Conservation (phyloP, 2,888 invertebrate genomes). For the Dusona sp. region DNA sequence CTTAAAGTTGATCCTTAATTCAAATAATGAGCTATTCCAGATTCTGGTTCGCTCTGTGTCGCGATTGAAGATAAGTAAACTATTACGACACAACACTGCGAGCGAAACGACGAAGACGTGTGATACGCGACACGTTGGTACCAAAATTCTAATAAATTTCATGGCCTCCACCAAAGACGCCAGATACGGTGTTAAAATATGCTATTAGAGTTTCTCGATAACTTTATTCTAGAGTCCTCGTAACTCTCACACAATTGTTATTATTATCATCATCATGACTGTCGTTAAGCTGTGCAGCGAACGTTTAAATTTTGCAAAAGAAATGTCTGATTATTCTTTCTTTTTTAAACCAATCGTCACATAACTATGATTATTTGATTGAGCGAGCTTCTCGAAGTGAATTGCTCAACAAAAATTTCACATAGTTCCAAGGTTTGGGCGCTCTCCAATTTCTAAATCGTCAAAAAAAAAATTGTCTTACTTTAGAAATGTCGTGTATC, state of each 20-base stretch:
- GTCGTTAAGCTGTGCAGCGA: not conserved
- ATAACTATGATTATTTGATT: slow-evolving; percentile 30
- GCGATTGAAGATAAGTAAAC: not conserved
- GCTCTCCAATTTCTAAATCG: slow-evolving; percentile 15
- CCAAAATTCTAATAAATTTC: slow-evolving; percentile 55
- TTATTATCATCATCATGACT: not conserved
- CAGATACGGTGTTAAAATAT: slow-evolving; percentile 18
- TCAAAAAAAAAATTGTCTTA: slow-evolving; percentile 20
- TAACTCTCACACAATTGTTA: not conserved
- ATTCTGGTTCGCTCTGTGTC: not conserved
- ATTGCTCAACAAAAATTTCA: slow-evolving; percentile 24
- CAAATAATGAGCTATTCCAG: too few relatives aligned
- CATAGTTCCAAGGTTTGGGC: slow-evolving; percentile 1
- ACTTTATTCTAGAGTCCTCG: not conserved
- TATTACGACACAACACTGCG: not conserved
- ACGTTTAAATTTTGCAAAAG: not conserved
- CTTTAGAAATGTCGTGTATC: not conserved
- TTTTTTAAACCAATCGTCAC: slow-evolving; percentile 19
- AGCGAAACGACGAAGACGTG: slow-evolving; percentile 11
- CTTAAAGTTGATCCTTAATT: not conserved
- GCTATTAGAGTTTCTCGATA: slow-evolving; percentile 25
- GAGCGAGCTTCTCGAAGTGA: slow-evolving; percentile 9
- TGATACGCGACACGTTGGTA: slow-evolving; percentile 36
- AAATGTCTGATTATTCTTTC: not conserved
- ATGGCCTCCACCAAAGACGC: slow-evolving; percentile 38